These are phyloP conservation scores for Indicator indicator DNA, from an alignment of 2,113 vertebrate species.

Conservation along the genomic window DNA sequence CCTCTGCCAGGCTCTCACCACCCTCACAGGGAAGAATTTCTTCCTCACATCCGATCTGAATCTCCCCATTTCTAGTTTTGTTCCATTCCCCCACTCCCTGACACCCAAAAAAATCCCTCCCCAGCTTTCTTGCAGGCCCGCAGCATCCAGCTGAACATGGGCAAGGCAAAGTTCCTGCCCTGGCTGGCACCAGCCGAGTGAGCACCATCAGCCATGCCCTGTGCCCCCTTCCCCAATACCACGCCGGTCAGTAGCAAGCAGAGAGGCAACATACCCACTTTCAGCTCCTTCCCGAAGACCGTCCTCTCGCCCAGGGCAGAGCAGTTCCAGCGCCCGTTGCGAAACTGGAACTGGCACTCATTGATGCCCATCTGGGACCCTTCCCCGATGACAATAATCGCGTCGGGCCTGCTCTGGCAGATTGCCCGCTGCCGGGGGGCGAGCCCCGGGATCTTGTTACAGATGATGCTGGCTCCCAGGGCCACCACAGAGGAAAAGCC, in stretches of 20 bases:
- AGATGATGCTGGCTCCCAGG: constrained; percentile 97
- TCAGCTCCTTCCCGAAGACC: constrained; percentile 96
- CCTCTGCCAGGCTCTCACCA: no score
- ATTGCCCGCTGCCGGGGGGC: constrained; percentile 96
- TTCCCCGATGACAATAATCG: constrained; percentile 97
- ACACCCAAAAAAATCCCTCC: no score
- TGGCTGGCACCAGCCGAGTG: not conserved
- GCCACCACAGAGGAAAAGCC: constrained; percentile 95
- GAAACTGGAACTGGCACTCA: constrained; percentile 97
- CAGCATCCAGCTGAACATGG: accelerated
- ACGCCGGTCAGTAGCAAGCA: not conserved
- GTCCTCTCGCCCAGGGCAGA: constrained; percentile 95
- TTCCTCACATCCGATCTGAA: no score
- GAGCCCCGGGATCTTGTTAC: constrained; percentile 96
- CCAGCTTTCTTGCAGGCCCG: not conserved
- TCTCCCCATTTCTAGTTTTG: no score
- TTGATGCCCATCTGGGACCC: constrained; percentile 97
- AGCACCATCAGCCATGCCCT: not conserved
- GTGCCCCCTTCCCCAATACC: not conserved
- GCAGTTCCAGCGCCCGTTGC: constrained; percentile 97
- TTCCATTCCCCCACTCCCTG: no score
- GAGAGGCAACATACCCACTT: constrained; percentile 92
- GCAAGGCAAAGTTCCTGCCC: accelerated
- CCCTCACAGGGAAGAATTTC: no score
- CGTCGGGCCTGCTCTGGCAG: constrained; percentile 97